Conservation (phyloP, 2,113 vertebrate genomes). For the crab-eating macaque (Macaca fascicularis) region DNA sequence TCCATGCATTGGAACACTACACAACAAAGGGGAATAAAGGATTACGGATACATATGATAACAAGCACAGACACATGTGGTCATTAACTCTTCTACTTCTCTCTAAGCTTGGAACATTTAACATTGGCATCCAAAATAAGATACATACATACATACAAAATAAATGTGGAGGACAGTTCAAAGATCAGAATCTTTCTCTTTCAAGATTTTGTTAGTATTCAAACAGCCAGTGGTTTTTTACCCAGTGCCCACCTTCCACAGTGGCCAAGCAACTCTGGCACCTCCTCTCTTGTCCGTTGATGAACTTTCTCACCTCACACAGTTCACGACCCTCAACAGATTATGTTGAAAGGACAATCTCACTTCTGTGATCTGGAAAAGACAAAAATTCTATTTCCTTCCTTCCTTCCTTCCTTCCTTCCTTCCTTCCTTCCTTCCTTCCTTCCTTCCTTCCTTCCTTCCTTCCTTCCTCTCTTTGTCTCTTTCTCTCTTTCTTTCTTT, state of each 20-base stretch:
- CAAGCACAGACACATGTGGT: accelerated
- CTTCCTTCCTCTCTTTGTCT: too few relatives aligned
- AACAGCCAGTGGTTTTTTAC: too few relatives aligned
- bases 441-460: too few relatives aligned
- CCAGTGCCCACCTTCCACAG: accelerated
- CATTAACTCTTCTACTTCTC: background rate
- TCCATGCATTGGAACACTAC: accelerated
- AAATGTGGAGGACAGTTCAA: background rate
- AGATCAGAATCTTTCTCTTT: background rate
- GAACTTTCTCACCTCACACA: accelerated
- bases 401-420: too few relatives aligned
- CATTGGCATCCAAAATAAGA: background rate
- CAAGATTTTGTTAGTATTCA: background rate
- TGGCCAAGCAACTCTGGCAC: accelerated
- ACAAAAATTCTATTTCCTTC: background rate
- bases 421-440: too few relatives aligned
- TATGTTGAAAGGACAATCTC: background rate
- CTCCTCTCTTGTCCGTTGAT: accelerated
- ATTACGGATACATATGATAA: accelerated
- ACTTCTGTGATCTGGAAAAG: background rate
- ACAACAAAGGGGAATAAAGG: accelerated
- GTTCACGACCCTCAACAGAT: background rate
- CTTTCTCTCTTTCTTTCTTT: too few relatives aligned
- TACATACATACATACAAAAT: too few relatives aligned
- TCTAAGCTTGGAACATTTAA: background rate